Base-by-base conservation (phyloP, 2,888 invertebrate species). In the Dendrolimus pini region DNA sequence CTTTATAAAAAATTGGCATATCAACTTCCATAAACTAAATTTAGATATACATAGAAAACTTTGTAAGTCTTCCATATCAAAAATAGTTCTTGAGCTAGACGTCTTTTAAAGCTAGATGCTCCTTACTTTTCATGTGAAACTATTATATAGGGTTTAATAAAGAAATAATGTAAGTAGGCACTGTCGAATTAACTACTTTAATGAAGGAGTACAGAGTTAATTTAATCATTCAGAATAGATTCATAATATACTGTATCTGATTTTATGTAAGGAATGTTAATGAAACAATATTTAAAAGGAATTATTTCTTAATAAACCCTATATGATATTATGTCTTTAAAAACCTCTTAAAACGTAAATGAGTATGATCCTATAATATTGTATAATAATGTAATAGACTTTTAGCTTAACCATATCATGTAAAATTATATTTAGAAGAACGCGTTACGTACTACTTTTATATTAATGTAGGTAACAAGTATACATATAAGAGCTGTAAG, bases 41-140 rank as follows among this genome's bases (percentile, higher is more conserved):
- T 83, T 82, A 86, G 82, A 78, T 83, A 77, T 77, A 79, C 72
- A 68, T 71, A 61, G 72, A 72, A 78, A 81, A 84, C 81, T 78
- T 74, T 82, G 80, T 75, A 82, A 78, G 78, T 91, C 91, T 91
- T 91, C 91, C 91, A 91, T 91, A 91, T 91, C 90, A 85, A 86
- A 85, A 84, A 88, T 86, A 88, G 85, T 76, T 76, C 74, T 81
- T 80, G 83, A 79, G 80, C 83, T 88, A 85, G 80, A 78, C 12
- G 47, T 47, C 47, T 47, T 47, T 47, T 47, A 47, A 47, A 47
- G 47, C 47, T 47, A 47, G 47, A 47, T 47, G 47, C 9, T 47
- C 9, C 6, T 47, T 12, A 47, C 47, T 47, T 41, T 47, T 9
- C 47, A 47, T 47, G 9, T 47, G 47, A 47, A 47, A 47, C 47